Base-by-base conservation (phyloP, 2,888 invertebrate genomes). In the Pollenia amentaria region DNA sequence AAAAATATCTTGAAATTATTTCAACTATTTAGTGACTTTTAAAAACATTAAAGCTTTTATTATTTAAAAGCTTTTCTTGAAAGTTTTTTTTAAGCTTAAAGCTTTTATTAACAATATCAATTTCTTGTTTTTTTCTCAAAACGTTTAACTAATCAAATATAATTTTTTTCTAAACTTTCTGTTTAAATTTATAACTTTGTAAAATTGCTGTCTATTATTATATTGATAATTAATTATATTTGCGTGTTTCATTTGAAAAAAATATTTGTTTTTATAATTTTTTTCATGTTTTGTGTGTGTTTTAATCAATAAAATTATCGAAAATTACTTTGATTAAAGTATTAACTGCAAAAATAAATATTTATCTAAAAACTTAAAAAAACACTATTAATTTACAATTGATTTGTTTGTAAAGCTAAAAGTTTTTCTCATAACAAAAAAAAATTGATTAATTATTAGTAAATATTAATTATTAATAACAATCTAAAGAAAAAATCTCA, bases 231-330 rank as follows among this genome's bases (percentile, higher is more conserved):
- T 44, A 76, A 82, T 82, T 76, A 70, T 62, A 62, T 79, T 76
- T 75, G 82, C 82, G 75, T 76, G 69, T 82, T 76, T 69, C n/a
- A 69, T 21, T 48, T 51, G 21, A 16, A 64, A 29, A 57, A 38
- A 64, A 14, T 46, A 38, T 65, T 65, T 16, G 44, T 29, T 38
- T 11, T 38, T 48, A 75, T 57, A 14, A 67, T 73, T 65, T 65
- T 10, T 55, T 48, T 46, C 69, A 76, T 77, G 77, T 77, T 84
- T 57, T 57, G 18, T 42, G 16, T 65, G n/a, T 69, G n/a, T 62
- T 79, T 84, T 62, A 69, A 78, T 84, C 87, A 84, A 87, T 87
- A 80, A 84, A 86, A 84, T 77, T 77, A 84, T 87, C 84, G 87
- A 84, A 87, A 87, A 84, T 75, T 84, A 69, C 80, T 77, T 81